Conservation (phyloP, 2,888 invertebrate genomes). For the Cyclophora albipunctata region DNA sequence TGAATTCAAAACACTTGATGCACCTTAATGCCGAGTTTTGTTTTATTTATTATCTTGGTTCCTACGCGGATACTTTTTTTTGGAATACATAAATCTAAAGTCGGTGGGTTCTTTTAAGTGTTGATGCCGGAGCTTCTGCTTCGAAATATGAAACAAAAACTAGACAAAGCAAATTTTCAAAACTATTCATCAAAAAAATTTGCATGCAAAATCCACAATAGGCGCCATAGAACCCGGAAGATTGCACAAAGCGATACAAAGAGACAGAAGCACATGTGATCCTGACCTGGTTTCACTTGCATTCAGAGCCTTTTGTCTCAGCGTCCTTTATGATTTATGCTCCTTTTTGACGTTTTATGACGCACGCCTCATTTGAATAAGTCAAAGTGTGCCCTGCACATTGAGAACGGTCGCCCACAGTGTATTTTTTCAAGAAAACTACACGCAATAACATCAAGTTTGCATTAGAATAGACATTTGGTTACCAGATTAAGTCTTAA, state of each 20-base stretch:
- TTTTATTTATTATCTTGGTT: constrained; percentile 4
- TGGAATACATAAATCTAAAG: too few species aligned
- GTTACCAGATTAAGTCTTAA: constrained; percentile 70
- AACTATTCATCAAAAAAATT: constrained; percentile 49
- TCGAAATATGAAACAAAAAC: constrained; percentile 25
- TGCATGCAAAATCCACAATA: constrained; percentile 55
- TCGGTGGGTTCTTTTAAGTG: too few species aligned
- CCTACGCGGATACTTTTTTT: too few species aligned
- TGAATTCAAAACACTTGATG: too few species aligned
- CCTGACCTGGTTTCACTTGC: constrained; percentile 67
- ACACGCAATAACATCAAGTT: constrained; percentile 41
- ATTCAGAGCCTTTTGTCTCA: constrained; percentile 52
- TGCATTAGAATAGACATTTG: constrained; percentile 72
- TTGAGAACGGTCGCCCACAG: constrained; percentile 53
- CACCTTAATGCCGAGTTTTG: too few species aligned
- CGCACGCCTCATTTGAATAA: constrained; percentile 69
- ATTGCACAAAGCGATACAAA: constrained; percentile 61
- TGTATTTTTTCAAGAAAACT: constrained; percentile 52
- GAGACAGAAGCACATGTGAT: constrained; percentile 65
- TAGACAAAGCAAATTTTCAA: constrained; percentile 30
- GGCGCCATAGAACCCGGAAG: constrained; percentile 58
- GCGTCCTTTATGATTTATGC: constrained; percentile 69
- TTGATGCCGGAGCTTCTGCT: too few species aligned
- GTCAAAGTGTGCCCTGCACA: constrained; percentile 67
- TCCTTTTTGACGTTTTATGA: constrained; percentile 70